Percentiles rank a stretch among this genome's conserved stretches.
Conservation (phyloP, 2,113 vertebrate species). For the Pollimyrus isidori region DNA sequence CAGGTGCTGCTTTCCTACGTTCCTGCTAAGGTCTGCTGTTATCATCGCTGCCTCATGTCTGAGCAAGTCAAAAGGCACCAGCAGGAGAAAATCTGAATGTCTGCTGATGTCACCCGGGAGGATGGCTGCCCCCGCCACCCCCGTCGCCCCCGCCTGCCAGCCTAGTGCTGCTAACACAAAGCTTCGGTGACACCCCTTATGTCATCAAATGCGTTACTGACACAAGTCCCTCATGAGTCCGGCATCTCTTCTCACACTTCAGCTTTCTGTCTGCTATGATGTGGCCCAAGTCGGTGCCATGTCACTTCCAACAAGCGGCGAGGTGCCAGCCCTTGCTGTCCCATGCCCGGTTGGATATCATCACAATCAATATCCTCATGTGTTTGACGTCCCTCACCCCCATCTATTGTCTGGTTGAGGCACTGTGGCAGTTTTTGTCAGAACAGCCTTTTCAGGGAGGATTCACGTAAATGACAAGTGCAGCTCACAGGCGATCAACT, state of each 20-base stretch:
- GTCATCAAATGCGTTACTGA: slow-evolving; percentile 48
- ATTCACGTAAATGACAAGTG: neutral
- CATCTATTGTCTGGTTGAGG: neutral
- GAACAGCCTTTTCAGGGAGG: slow-evolving; percentile 1
- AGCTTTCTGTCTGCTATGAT: slow-evolving; percentile 47
- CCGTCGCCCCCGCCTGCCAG: neutral
- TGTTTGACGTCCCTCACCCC: neutral
- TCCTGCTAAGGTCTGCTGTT: slow-evolving; percentile 19
- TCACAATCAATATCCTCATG: neutral
- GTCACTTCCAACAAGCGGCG: slow-evolving; percentile 38
- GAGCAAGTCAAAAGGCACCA: slow-evolving; percentile 31
- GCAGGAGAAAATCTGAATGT: slow-evolving; percentile 31
- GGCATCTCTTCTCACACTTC: slow-evolving; percentile 31
- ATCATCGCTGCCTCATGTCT: slow-evolving; percentile 26
- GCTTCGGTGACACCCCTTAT: slow-evolving; percentile 44
- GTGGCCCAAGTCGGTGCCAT: slow-evolving; percentile 16
- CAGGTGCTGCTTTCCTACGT: neutral
- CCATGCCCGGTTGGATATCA: neutral
- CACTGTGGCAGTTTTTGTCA: slow-evolving; percentile 7
- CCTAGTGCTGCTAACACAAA: slow-evolving; percentile 47
- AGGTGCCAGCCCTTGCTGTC: neutral
- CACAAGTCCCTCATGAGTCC: slow-evolving; percentile 45
- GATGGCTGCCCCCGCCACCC: neutral
- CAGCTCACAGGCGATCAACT: neutral
- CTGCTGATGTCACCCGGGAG: slow-evolving; percentile 20